A percentile compares a stretch with the other conserved stretches of the same genome.
phyloP scores from a whole-genome alignment of 2,113 vertebrate species.

The Neoarius graeffei region DNA sequence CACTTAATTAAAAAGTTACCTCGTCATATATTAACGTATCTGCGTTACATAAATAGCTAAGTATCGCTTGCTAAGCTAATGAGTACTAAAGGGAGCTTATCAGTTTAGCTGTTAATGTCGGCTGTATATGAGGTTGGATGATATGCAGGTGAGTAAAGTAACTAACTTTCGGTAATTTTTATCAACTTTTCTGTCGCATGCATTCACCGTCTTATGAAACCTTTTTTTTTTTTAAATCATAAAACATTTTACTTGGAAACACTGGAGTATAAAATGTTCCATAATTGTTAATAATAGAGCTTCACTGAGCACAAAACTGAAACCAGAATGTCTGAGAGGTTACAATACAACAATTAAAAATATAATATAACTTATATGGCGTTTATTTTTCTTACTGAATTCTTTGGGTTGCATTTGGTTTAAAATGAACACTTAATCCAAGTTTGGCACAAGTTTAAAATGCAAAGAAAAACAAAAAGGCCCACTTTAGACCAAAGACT shows the following conservation, averaged over 20 bases:
- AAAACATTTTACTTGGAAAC: background rate
- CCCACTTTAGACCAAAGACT: too few relatives aligned
- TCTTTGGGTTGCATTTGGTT: background rate
- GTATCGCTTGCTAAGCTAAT: background rate
- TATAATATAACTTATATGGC: background rate
- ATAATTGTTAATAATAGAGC: background rate
- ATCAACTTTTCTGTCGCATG: background rate
- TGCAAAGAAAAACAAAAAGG: too few relatives aligned
- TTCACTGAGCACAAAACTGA: background rate
- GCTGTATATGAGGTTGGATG: background rate
- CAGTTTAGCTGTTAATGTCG: background rate
- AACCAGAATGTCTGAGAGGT: background rate
- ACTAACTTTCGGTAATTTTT: background rate
- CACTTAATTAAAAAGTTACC: background rate
- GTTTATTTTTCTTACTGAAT: background rate
- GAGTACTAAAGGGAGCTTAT: background rate
- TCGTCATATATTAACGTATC: background rate
- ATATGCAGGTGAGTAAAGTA: slow-evolving; percentile 43
- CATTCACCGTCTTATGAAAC: background rate
- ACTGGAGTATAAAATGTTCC: too few relatives aligned
- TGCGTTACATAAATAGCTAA: background rate
- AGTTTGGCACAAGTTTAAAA: background rate
- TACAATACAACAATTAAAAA: too few relatives aligned
- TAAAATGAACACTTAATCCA: background rate
- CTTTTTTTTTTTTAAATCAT: background rate